Percentiles rank a stretch among this genome's conserved stretches.
These are phyloP conservation scores for Lordiphosa mommai DNA, from an alignment of 1,140 invertebrate species.

Conservation along the genomic window DNA sequence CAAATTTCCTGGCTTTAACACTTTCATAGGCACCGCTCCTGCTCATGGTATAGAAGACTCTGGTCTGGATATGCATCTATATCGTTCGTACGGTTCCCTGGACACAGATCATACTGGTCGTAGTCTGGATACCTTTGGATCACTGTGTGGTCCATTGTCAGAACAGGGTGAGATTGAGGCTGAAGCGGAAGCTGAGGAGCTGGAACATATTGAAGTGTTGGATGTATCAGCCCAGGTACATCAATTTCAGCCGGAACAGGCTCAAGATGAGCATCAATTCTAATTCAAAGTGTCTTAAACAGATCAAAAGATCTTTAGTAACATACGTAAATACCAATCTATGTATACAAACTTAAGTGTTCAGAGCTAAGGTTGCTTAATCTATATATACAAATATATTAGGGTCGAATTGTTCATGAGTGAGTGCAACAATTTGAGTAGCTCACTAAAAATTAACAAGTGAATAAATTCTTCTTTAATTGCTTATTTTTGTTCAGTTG, in stretches of 20 bases:
- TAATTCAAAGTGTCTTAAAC: slow-evolving; percentile 53
- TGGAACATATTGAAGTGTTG: slow-evolving; percentile 6
- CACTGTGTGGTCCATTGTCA: slow-evolving; percentile 56
- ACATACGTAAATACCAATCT: slow-evolving; percentile 49
- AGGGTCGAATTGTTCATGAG: slow-evolving; percentile 33
- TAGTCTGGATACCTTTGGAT: slow-evolving; percentile 67
- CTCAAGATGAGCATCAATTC: slow-evolving; percentile 49
- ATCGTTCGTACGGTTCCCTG: slow-evolving; percentile 61
- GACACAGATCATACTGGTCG: slow-evolving; percentile 62
- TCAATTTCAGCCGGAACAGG: slow-evolving; percentile 8
- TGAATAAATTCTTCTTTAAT: no score
- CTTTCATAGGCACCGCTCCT: slow-evolving; percentile 50
- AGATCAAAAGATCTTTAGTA: slow-evolving; percentile 7
- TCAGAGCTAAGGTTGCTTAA: slow-evolving; percentile 29
- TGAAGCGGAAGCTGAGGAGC: slow-evolving; percentile 15
- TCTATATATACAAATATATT: slow-evolving; percentile 9
- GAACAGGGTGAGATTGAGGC: slow-evolving; percentile 40
- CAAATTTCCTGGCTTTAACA: slow-evolving; percentile 68
- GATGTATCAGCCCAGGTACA: slow-evolving; percentile 35
- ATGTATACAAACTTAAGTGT: slow-evolving; percentile 40
- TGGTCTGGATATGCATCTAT: slow-evolving; percentile 52
- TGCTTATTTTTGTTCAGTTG: no score
- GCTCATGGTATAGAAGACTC: slow-evolving; percentile 55
- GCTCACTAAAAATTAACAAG: neutral
- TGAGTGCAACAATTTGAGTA: slow-evolving; percentile 24